Evolutionary conservation across 2,888 invertebrate genomes (phyloP).

Genomic region (Cristatella mucedo): DNA sequence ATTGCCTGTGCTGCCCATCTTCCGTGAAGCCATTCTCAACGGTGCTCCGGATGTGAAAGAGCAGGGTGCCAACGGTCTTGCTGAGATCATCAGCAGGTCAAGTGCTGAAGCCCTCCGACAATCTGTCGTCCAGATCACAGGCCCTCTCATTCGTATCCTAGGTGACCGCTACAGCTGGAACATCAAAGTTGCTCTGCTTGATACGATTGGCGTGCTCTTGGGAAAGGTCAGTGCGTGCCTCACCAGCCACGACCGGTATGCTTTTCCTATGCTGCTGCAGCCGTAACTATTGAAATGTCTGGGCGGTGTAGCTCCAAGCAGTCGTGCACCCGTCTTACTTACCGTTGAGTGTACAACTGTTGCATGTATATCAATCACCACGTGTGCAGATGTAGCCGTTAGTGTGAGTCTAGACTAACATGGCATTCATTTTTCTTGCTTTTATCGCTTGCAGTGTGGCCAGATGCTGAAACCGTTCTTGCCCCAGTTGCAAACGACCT

Average conservation of each 20-base stretch:
- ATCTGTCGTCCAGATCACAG: slow-evolving; percentile 90
- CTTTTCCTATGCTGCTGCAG: no score
- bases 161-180: slow-evolving; percentile 84
- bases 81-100: slow-evolving; percentile 64
- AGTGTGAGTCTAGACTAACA: no score
- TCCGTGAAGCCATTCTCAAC: slow-evolving; percentile 86
- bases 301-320: no score
- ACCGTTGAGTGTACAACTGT: no score
- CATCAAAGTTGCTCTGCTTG: slow-evolving; percentile 86
- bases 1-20: slow-evolving; percentile 77
- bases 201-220: slow-evolving; percentile 76
- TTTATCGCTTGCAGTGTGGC: slow-evolving; percentile 52
- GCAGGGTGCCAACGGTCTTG: slow-evolving; percentile 76
- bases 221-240: slow-evolving; percentile 62
- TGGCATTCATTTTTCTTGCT: no score
- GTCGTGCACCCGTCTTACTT: no score
- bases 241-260: no score
- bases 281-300: no score
- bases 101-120: slow-evolving; percentile 75
- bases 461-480: slow-evolving; percentile 89
- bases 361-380: no score
- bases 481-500: slow-evolving; percentile 94
- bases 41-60: slow-evolving; percentile 90
- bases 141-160: slow-evolving; percentile 87
- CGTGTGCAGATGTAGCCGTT: no score